These are phyloP conservation scores for Trichonephila inaurata DNA, from an alignment of 1,140 invertebrate genomes.

Conservation along the genomic window DNA sequence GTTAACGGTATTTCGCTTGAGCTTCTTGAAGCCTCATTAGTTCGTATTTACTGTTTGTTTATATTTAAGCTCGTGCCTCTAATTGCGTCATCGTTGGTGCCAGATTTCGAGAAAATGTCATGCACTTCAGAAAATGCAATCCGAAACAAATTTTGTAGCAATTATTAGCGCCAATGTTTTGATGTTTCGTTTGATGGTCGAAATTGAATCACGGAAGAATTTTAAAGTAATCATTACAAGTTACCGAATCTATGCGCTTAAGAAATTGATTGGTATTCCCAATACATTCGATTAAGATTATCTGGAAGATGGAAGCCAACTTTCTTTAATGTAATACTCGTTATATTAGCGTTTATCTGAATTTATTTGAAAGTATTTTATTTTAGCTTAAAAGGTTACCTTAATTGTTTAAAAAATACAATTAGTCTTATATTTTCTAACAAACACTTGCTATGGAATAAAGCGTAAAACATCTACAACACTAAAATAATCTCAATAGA, in stretches of 20 bases:
- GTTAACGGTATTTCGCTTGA: conserved; percentile 33
- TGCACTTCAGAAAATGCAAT: neutral
- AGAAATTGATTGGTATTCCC: neutral
- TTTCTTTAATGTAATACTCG: too few species aligned
- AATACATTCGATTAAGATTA: too few species aligned
- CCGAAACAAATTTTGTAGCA: neutral
- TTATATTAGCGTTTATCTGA: too few species aligned
- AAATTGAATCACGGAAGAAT: neutral
- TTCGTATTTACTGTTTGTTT: conserved; percentile 34
- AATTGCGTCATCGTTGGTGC: conserved; percentile 15
- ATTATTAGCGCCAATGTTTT: neutral
- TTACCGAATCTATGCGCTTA: neutral
- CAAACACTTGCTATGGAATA: too few species aligned
- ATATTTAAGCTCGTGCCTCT: neutral
- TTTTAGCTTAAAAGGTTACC: too few species aligned
- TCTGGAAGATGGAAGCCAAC: too few species aligned
- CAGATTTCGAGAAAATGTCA: neutral
- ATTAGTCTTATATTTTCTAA: too few species aligned
- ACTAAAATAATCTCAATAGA: too few species aligned
- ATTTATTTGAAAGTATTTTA: too few species aligned
- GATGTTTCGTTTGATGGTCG: neutral
- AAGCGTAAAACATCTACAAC: too few species aligned
- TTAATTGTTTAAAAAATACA: too few species aligned
- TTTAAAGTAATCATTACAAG: neutral
- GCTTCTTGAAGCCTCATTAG: conserved; percentile 30